phyloP scores from a whole-genome alignment of 2,113 vertebrate genomes.

The Murina feae region DNA sequence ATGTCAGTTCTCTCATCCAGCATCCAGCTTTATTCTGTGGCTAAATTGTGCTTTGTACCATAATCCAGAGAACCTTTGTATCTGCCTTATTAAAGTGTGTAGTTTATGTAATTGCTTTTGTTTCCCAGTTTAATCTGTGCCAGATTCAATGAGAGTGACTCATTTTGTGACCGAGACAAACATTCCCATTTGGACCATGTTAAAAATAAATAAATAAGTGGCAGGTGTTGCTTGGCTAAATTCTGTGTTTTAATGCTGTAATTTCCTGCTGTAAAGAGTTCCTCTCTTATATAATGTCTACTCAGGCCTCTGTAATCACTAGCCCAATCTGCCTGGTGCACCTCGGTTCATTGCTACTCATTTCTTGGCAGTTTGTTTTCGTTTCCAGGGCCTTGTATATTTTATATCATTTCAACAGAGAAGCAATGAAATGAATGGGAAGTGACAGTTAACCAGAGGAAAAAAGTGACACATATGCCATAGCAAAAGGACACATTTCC shows the following conservation, averaged over 20 bases:
- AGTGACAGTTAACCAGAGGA: background rate
- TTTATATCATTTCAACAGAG: background rate
- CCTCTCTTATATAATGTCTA: background rate
- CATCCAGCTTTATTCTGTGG: slow-evolving; percentile 84
- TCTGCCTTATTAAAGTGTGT: slow-evolving; percentile 82
- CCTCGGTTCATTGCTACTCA: background rate
- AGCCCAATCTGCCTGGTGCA: background rate
- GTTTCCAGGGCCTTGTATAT: slow-evolving; percentile 1
- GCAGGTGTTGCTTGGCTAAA: slow-evolving; percentile 81
- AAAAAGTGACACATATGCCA: background rate
- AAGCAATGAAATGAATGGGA: background rate
- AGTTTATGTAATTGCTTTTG: slow-evolving; percentile 86
- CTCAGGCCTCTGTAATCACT: background rate
- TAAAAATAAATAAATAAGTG: slow-evolving; percentile 80
- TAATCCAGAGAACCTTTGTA: slow-evolving; percentile 85
- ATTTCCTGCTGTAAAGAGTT: slow-evolving; percentile 64
- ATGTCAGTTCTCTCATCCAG: slow-evolving; percentile 85
- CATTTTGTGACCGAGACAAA: slow-evolving; percentile 81
- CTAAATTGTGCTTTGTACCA: slow-evolving; percentile 88
- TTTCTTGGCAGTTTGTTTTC: background rate
- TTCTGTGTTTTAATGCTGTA: slow-evolving; percentile 62
- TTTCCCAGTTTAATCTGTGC: slow-evolving; percentile 78
- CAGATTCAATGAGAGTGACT: slow-evolving; percentile 83
- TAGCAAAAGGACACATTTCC: background rate
- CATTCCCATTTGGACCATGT: slow-evolving; percentile 77